A percentile compares a stretch with the other conserved stretches of the same genome.
phyloP scores from a whole-genome alignment of 2,797 vertebrate genomes.

The Podarcis lilfordi region DNA sequence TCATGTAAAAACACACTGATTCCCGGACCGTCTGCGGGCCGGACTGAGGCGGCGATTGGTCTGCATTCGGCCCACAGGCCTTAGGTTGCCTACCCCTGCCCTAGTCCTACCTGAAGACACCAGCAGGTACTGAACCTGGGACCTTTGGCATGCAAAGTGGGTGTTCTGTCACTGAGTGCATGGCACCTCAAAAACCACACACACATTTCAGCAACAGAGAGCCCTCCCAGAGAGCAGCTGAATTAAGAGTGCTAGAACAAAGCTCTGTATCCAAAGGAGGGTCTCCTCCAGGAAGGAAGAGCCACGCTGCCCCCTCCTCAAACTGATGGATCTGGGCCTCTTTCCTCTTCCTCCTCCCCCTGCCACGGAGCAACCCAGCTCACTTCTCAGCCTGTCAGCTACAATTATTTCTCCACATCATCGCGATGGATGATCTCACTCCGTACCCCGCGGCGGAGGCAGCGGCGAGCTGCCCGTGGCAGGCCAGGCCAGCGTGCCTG shows the following conservation, averaged over 20 bases:
- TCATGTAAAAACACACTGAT: too few relatives aligned
- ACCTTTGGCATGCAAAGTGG: neutral
- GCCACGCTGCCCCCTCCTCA: neutral
- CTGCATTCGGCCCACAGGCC: too few relatives aligned
- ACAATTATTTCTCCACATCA: neutral
- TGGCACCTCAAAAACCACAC: neutral
- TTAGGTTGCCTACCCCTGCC: too few relatives aligned
- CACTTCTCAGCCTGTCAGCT: neutral
- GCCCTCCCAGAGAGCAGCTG: neutral
- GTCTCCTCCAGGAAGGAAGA: too few relatives aligned
- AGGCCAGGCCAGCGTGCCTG: neutral
- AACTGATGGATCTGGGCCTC: neutral
- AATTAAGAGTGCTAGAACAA: too few relatives aligned
- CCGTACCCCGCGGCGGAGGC: neutral
- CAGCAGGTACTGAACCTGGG: neutral
- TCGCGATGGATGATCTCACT: too few relatives aligned
- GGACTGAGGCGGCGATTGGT: too few relatives aligned
- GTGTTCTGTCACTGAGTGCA: neutral
- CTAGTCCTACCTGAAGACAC: too few relatives aligned
- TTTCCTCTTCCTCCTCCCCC: too few relatives aligned
- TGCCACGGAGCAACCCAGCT: neutral
- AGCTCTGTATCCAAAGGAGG: neutral
- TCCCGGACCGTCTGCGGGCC: too few relatives aligned
- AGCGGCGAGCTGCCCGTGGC: neutral
- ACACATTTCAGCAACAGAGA: neutral